Conservation (phyloP, 2,888 invertebrate genomes). For the Tipula lateralis region DNA sequence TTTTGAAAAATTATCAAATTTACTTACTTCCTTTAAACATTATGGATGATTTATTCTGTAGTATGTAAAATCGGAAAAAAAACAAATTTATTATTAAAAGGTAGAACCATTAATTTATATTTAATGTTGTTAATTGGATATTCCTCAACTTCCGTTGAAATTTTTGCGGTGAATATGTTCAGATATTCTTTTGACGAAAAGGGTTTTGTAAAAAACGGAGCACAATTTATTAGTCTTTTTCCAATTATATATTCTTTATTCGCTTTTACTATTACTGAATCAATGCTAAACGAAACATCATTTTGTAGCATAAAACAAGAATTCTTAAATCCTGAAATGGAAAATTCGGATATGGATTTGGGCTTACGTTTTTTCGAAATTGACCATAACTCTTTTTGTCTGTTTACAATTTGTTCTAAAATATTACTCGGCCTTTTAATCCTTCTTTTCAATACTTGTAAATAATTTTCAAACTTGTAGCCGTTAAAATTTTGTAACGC, state of each 20-base stretch:
- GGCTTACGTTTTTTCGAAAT: not conserved
- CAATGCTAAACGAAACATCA: too few relatives aligned
- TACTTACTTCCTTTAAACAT: not conserved
- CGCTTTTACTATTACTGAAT: not conserved
- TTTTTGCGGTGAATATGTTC: too few relatives aligned
- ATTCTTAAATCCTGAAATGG: not conserved
- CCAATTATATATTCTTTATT: not conserved
- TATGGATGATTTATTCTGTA: not conserved
- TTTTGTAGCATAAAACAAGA: not conserved
- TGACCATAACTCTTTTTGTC: not conserved
- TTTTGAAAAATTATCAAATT: too few relatives aligned
- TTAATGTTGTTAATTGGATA: not conserved
- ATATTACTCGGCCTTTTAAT: conserved; percentile 30
- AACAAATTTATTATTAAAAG: not conserved
- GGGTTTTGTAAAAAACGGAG: not conserved
- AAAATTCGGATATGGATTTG: not conserved
- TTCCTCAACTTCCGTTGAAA: too few relatives aligned
- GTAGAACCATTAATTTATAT: not conserved
- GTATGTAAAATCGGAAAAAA: not conserved
- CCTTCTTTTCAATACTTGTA: conserved; percentile 28
- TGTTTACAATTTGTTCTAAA: conserved; percentile 26
- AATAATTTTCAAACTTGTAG: not conserved
- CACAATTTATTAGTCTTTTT: not conserved
- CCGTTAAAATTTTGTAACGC: not conserved
- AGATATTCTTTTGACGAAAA: too few relatives aligned